Evolutionary conservation across 2,888 invertebrate genomes (phyloP), one percentile per base, ranked within the genome.

Genomic region (Liposcelis brunnea): DNA sequence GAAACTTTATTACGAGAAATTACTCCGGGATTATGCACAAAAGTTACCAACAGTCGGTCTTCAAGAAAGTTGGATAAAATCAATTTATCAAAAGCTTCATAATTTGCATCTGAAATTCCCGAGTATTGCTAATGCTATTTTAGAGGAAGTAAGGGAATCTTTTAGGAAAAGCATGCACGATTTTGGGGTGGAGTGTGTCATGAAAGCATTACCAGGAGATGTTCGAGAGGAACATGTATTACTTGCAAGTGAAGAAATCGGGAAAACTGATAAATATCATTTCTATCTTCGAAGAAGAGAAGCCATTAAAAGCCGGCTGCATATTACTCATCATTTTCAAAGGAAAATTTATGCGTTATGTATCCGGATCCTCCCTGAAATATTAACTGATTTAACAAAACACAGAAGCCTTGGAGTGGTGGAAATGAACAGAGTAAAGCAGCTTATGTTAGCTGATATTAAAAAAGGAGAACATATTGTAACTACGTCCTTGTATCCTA

Each of bases 401-500:
- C 34, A 19, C 43, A 43, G 33, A 43, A 14, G 14, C 31, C 16
- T 37, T 7, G 53, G 55, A 2, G 48, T 53, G 14, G 44, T 59
- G 11, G 51, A 54, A 2, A 48, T 62, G 8, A 44, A 49, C 2
- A 57, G 58, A 12, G 56, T 63, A 50, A 56, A 53, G 33, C 57
- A 52, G 6, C 51, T 52, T 14, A 55, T 58, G 36, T 53, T 49
- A 11, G 56, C 49, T 10, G 61, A 61, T 43, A 52, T 71, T 18
- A 62, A 61, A 15, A 63, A 61, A 47, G 58, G 55, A 2, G 59
- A 62, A 2, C 54, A 60, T 0, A 60, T 56, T 5, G 55, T 71
- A 21, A 59, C 60, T 8, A 63, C 63, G 54, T 55, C 58, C 12
- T 68, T 66, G 61, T 67, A 66, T 50, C 60, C 62, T 1, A 63